Conservation (phyloP, 2,888 invertebrate species). For the Polylopha cassiicola region DNA sequence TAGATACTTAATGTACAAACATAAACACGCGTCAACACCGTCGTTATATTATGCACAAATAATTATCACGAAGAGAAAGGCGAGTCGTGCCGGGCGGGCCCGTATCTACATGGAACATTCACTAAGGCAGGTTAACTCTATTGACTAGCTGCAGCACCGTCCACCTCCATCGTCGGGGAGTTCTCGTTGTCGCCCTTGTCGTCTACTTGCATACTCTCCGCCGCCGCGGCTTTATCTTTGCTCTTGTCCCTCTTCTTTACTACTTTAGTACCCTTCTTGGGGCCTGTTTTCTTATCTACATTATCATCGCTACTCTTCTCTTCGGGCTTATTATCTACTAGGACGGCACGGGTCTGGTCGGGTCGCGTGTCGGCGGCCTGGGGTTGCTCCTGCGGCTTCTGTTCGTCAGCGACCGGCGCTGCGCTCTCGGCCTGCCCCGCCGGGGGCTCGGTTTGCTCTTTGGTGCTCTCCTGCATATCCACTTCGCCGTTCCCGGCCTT, state of each 20-base stretch:
- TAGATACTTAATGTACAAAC: slow-evolving; percentile 71
- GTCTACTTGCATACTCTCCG: slow-evolving; percentile 51
- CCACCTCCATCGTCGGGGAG: slow-evolving; percentile 65
- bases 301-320: slow-evolving; percentile 35
- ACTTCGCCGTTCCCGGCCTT: slow-evolving; percentile 51
- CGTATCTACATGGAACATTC: slow-evolving; percentile 55
- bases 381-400: slow-evolving; percentile 23
- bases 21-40: slow-evolving; percentile 62
- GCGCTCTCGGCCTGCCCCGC: slow-evolving; percentile 21
- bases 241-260: slow-evolving; percentile 69
- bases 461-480: slow-evolving; percentile 51
- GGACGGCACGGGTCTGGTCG: slow-evolving; percentile 35
- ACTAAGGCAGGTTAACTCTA: slow-evolving; percentile 64
- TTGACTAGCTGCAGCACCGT: slow-evolving; percentile 70
- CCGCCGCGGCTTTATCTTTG: slow-evolving; percentile 55
- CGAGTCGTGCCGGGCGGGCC: slow-evolving; percentile 26
- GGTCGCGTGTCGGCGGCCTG: slow-evolving; percentile 47
- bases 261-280: slow-evolving; percentile 52
- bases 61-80: slow-evolving; percentile 47
- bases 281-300: slow-evolving; percentile 41
- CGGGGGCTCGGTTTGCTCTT: slow-evolving; percentile 37
- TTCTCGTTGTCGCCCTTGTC: slow-evolving; percentile 50
- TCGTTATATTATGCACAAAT: slow-evolving; percentile 58
- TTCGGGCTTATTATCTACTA: slow-evolving; percentile 28
- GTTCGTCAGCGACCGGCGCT: not conserved